phyloP scores from a whole-genome alignment of 2,888 invertebrate species.

The Crossocerus cetratus region DNA sequence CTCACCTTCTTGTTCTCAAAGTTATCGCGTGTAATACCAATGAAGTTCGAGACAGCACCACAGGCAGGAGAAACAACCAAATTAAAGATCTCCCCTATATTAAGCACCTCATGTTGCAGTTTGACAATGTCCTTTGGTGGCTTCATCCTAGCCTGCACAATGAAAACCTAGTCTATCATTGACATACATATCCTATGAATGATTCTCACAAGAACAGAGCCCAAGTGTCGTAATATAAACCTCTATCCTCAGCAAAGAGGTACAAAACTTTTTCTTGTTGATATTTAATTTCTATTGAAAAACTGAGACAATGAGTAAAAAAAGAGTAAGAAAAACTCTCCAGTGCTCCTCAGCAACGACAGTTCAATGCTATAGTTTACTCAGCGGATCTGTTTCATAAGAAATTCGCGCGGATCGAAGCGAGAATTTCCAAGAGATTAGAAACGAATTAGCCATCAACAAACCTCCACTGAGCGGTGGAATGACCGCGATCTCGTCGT shows the following conservation, averaged over 20 bases:
- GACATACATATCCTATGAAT: too few species aligned
- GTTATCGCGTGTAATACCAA: conserved; percentile 92
- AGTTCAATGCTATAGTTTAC: too few species aligned
- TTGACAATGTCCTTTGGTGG: conserved; percentile 83
- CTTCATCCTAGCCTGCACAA: conserved; percentile 70
- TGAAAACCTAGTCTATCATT: too few species aligned
- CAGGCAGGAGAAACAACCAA: conserved; percentile 85
- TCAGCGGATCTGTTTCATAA: neutral
- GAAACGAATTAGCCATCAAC: conserved; percentile 43
- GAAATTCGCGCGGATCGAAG: neutral
- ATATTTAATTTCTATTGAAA: too few species aligned
- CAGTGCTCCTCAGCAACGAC: too few species aligned
- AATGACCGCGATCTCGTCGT: conserved; percentile 93
- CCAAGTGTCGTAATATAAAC: neutral
- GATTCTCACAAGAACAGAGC: neutral
- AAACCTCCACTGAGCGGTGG: conserved; percentile 96
- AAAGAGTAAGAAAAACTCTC: too few species aligned
- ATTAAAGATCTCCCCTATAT: conserved; percentile 83
- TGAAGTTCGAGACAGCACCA: conserved; percentile 93
- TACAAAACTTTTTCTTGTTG: too few species aligned
- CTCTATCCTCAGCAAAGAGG: too few species aligned
- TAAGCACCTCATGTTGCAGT: conserved; percentile 83
- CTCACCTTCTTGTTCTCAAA: conserved; percentile 87
- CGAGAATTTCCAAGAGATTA: conserved; percentile 2
- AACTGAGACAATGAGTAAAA: too few species aligned